A percentile compares a stretch with the other conserved stretches of the same genome.
These are phyloP conservation scores for Thaleichthys pacificus DNA, from an alignment of 2,797 vertebrate genomes.

Conservation along the genomic window DNA sequence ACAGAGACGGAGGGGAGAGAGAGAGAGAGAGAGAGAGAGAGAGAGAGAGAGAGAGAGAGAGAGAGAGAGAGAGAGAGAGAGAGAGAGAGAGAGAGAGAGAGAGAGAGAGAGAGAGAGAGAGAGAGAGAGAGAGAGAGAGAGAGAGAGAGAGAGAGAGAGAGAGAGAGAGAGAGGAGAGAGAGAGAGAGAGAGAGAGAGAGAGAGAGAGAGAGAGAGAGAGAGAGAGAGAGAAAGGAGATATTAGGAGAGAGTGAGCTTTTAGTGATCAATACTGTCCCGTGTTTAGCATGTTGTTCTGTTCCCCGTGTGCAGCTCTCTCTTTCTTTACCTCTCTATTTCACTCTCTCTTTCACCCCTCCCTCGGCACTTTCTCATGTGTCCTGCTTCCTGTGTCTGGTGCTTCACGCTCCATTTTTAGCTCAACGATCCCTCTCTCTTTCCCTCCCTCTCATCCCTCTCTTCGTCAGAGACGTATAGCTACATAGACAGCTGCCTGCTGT, in stretches of 20 bases:
- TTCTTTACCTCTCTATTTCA: not conserved
- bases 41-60: not conserved
- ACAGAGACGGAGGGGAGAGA: not conserved
- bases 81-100: not conserved
- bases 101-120: too few relatives aligned
- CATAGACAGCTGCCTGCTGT: constrained; percentile 61
- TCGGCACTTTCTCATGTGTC: not conserved
- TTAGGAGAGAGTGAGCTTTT: not conserved
- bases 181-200: not conserved
- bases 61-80: not conserved
- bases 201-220: too few relatives aligned
- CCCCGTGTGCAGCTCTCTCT: not conserved
- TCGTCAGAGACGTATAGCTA: constrained; percentile 39
- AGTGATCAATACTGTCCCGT: not conserved
- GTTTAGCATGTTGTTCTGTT: not conserved
- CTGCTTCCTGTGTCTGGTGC: not conserved
- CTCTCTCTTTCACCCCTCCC: not conserved
- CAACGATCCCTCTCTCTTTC: not conserved
- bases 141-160: not conserved
- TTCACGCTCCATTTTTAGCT: not conserved
- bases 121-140: not conserved
- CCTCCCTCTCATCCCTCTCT: constrained; percentile 2
- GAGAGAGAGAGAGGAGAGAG: not conserved
- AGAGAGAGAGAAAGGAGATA: not conserved
- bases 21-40: too few relatives aligned